Evolutionary conservation across 2,797 vertebrate genomes (phyloP).

Genomic region (Xenentodon cancila): DNA sequence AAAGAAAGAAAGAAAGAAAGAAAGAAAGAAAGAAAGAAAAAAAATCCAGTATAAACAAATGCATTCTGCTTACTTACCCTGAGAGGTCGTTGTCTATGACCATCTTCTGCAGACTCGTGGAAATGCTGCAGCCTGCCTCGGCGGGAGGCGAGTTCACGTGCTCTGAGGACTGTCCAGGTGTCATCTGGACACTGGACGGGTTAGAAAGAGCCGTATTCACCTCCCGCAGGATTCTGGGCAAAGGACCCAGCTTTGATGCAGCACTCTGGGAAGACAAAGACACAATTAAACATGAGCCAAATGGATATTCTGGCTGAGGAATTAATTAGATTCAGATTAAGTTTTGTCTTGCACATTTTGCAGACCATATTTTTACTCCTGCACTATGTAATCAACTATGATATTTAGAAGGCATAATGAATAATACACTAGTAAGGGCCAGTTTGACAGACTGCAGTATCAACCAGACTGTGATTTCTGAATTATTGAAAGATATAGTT

Average conservation of each 20-base stretch:
- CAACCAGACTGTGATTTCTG: slow-evolving; percentile 49
- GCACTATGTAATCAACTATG: slow-evolving; percentile 30
- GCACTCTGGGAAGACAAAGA: slow-evolving; percentile 78
- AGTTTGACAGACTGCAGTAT: slow-evolving; percentile 47
- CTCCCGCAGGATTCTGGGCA: slow-evolving; percentile 94
- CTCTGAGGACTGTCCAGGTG: slow-evolving; percentile 75
- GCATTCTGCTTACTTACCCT: slow-evolving; percentile 81
- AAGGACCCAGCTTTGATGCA: slow-evolving; percentile 91
- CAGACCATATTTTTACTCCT: slow-evolving; percentile 24
- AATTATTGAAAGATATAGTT: slow-evolving; percentile 62
- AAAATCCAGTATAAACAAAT: no score
- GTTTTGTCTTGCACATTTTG: slow-evolving; percentile 22
- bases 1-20: no score
- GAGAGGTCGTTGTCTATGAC: slow-evolving; percentile 95
- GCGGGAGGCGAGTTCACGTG: slow-evolving; percentile 83
- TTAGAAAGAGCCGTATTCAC: slow-evolving; percentile 91
- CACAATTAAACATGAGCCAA: slow-evolving; percentile 20
- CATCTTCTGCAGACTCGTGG: slow-evolving; percentile 95
- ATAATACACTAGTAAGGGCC: slow-evolving; percentile 46
- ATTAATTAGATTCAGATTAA: slow-evolving; percentile 31
- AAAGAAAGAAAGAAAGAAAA: no score
- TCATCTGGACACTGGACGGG: slow-evolving; percentile 86
- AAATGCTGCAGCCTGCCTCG: slow-evolving; percentile 89
- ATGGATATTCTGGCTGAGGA: slow-evolving; percentile 5
- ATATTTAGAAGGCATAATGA: slow-evolving; percentile 52